phyloP scores from a whole-genome alignment of 2,888 invertebrate genomes.

The Pasiphila rectangulata region DNA sequence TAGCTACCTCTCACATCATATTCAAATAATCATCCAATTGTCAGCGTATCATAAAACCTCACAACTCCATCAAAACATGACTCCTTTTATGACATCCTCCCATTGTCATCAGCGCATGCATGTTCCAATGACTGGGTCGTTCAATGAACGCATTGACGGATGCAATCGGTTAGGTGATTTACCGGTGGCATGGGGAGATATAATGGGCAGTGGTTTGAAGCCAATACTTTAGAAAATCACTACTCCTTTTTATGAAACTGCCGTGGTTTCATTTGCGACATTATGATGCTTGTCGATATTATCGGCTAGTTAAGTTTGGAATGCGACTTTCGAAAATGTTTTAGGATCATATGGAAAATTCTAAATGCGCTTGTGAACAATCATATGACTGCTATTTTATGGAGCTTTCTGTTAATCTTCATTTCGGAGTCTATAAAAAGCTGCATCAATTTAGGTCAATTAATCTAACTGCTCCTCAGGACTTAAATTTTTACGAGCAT shows the following conservation, averaged over 20 bases:
- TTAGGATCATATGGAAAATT: too few species aligned
- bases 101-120: slow-evolving; percentile 14
- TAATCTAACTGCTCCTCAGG: slow-evolving; percentile 1
- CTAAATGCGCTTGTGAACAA: too few species aligned
- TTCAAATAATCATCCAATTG: background rate
- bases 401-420: too few species aligned
- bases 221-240: slow-evolving; percentile 4
- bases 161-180: slow-evolving; percentile 32
- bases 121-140: slow-evolving; percentile 21
- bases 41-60: background rate
- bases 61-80: slow-evolving; percentile 10
- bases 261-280: background rate
- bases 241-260: background rate
- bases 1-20: background rate
- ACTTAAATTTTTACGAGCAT: slow-evolving; percentile 6
- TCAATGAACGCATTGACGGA: slow-evolving; percentile 28
- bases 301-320: too few species aligned
- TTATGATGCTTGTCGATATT: too few species aligned
- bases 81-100: slow-evolving; percentile 16
- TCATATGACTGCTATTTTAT: too few species aligned
- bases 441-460: slow-evolving; percentile 12
- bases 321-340: too few species aligned
- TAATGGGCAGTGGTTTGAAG: slow-evolving; percentile 19
- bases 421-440: background rate
- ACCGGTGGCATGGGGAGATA: slow-evolving; percentile 22